Evolutionary conservation across 2,113 vertebrate genomes (phyloP), one percentile per base, ranked within the genome.

Genomic region (Meles meles): DNA sequence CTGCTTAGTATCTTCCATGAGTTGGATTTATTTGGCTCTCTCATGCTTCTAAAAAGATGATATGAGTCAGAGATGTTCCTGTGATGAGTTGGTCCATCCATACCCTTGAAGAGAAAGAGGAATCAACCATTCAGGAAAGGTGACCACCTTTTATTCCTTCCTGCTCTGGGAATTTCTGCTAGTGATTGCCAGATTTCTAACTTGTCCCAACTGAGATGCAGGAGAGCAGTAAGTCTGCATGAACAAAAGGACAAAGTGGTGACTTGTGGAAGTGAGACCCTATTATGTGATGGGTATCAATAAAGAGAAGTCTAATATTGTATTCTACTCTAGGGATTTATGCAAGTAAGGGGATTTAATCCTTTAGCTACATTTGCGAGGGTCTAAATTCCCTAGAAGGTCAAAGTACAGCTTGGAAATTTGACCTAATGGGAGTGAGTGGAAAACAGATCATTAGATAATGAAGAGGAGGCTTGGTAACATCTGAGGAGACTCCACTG

Each of bases 251-350:
- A 27, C 18, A 4, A 39, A 29, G 21, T 0, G 1, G 25, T 17
- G 14, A n/a, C 18, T n/a, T 37, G 21, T 65, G 63, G 37, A 42
- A 44, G 13, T 57, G 55, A 37, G 52, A 5, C 7, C 6, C 13
- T 12, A 34, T 39, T 13, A 0, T 0, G 4, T 6, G 4, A 0
- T 6, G 2, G 20, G 9, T 20, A 18, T 34, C 12, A 14, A 25
- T 39, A 18, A 18, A 55, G 9, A 55, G 25, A 23, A 72, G 20
- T 10, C 14, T 42, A 23, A 37, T 65, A 0, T 27, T 91, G 76
- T 71, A 71, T 71, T 90, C 76, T 39, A 55, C 57, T 82, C 42
- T n/a, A 55, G 20, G n/a, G 80, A 34, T 52, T 6, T 11, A 52
- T 13, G 5, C 14, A 52, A 79, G 31, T 44, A 39, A 42, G 2